Percentiles rank a stretch among this genome's conserved stretches.
These are phyloP conservation scores for Hypercompe scribonia DNA, from an alignment of 2,888 invertebrate genomes.

Conservation along the genomic window DNA sequence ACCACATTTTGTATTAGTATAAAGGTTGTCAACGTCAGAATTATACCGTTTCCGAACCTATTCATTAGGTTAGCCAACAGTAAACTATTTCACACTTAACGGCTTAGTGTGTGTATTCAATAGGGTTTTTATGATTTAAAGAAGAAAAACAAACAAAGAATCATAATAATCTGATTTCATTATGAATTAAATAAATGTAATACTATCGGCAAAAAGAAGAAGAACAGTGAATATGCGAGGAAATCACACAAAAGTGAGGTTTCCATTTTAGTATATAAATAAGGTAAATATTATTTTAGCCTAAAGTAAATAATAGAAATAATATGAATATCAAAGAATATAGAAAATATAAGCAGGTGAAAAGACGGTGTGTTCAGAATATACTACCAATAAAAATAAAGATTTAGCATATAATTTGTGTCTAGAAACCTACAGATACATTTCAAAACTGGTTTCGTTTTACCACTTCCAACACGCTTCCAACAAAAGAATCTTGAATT, in stretches of 20 bases:
- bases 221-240: no score
- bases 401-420: neutral
- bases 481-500: neutral
- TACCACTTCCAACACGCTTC: neutral
- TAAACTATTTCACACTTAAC: neutral
- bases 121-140: neutral
- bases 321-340: neutral
- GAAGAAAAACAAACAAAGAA: no score
- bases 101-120: neutral
- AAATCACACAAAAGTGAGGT: no score
- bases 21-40: neutral
- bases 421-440: neutral
- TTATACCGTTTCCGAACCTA: neutral
- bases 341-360: neutral
- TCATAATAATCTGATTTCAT: no score
- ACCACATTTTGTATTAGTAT: neutral
- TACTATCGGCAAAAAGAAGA: no score
- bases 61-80: neutral
- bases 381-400: no score
- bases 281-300: no score
- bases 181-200: no score
- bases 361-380: neutral
- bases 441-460: neutral
- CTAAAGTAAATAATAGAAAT: neutral
- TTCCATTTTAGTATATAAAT: no score